Conservation (phyloP, 2,797 vertebrate species). For the Gymnoscopelus microlampas region DNA sequence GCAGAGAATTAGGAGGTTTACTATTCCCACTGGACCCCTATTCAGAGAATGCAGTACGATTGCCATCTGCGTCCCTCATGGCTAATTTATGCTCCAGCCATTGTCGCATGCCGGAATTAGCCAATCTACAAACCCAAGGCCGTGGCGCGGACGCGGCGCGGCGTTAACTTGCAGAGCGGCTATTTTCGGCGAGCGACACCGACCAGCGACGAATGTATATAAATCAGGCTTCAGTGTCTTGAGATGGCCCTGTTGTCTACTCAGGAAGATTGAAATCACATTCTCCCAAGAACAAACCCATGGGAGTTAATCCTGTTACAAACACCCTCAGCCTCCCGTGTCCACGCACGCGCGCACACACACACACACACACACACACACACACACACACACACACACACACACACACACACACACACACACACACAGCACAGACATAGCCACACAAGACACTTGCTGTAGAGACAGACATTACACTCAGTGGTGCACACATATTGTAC, state of each 20-base stretch:
- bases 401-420: not conserved
- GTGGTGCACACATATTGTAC: too few relatives aligned
- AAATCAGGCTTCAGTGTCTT: too few relatives aligned
- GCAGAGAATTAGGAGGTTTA: too few relatives aligned
- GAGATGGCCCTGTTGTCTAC: conserved; percentile 38
- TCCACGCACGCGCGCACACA: not conserved
- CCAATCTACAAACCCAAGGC: too few relatives aligned
- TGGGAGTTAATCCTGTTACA: conserved; percentile 59
- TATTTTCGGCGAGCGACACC: not conserved
- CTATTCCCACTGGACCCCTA: not conserved
- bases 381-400: not conserved
- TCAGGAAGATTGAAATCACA: conserved; percentile 57
- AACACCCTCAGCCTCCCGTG: conserved; percentile 16
- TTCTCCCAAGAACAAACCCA: conserved; percentile 55
- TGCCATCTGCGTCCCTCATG: conserved; percentile 18
- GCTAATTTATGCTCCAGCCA: not conserved
- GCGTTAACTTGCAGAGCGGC: too few relatives aligned
- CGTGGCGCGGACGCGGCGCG: too few relatives aligned
- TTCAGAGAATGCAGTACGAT: conserved; percentile 15
- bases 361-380: not conserved
- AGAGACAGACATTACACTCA: not conserved
- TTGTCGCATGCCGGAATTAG: too few relatives aligned
- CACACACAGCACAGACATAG: conserved; percentile 1
- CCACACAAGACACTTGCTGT: conserved; percentile 7
- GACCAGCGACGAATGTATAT: too few relatives aligned